Percentiles rank a stretch among this genome's conserved stretches.
These are phyloP conservation scores for Pseudomyrmex pallidus DNA, from an alignment of 1,140 invertebrate species.

Conservation along the genomic window DNA sequence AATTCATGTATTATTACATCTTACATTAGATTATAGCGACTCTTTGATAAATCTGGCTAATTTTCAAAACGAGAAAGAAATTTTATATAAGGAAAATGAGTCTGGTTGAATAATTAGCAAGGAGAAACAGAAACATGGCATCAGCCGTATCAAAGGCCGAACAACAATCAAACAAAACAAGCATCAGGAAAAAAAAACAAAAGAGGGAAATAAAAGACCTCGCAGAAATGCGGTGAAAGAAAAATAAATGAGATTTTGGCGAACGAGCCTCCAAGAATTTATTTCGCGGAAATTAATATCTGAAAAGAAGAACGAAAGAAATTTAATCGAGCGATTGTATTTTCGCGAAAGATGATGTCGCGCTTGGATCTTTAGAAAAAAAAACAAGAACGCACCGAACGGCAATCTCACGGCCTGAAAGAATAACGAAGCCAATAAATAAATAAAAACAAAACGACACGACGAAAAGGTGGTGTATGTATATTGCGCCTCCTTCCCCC, in stretches of 20 bases:
- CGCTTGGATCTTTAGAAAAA: constrained; percentile 64
- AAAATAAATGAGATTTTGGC: neutral
- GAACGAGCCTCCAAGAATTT: neutral
- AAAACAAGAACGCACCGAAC: constrained; percentile 64
- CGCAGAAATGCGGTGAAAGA: neutral
- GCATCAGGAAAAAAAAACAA: neutral
- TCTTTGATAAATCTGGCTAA: constrained; percentile 35
- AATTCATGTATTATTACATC: constrained; percentile 30
- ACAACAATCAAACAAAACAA: constrained; percentile 21
- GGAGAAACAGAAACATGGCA: neutral
- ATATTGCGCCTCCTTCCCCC: neutral
- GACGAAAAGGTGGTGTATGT: constrained; percentile 31
- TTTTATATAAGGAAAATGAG: constrained; percentile 7
- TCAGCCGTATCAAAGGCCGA: constrained; percentile 8
- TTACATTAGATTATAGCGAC: constrained; percentile 21
- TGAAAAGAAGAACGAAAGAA: constrained; percentile 41
- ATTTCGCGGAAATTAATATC: constrained; percentile 6
- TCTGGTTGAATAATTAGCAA: neutral
- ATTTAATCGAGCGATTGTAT: constrained; percentile 58
- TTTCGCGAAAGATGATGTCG: constrained; percentile 55
- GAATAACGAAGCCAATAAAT: constrained; percentile 24
- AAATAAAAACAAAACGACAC: constrained; percentile 46
- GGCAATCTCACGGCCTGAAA: constrained; percentile 60
- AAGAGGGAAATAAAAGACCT: neutral
- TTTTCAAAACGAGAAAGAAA: constrained; percentile 43